Evolutionary conservation across 2,797 vertebrate species (phyloP).

Genomic region (Propithecus perrieri): DNA sequence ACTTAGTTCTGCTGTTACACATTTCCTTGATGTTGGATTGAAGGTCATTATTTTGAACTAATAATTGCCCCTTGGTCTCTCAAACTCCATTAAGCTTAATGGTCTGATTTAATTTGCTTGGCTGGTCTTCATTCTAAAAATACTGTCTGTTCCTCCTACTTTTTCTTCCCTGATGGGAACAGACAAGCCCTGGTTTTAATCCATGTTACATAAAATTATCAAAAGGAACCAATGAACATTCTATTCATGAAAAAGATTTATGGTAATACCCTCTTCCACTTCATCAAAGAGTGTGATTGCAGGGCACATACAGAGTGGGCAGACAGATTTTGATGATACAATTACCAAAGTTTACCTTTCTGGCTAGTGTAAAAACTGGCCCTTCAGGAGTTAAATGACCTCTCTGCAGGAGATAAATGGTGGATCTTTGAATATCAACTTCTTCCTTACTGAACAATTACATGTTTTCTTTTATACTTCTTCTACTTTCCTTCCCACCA

Average conservation of each 20-base stretch:
- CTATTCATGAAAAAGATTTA: constrained; percentile 68
- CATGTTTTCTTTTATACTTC: not conserved
- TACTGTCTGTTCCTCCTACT: constrained; percentile 75
- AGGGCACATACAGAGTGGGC: not conserved
- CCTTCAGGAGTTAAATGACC: not conserved
- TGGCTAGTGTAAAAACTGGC: not conserved
- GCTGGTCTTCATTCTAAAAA: constrained; percentile 79
- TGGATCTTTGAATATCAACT: not conserved
- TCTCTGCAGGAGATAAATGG: not conserved
- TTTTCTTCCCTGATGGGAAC: constrained; percentile 73
- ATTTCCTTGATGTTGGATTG: constrained; percentile 77
- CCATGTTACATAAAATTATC: constrained; percentile 79
- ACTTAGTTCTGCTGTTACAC: constrained; percentile 12
- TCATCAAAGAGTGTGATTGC: not conserved
- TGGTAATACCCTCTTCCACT: not conserved
- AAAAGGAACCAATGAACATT: constrained; percentile 64
- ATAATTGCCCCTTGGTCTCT: constrained; percentile 81
- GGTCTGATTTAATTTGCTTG: constrained; percentile 85
- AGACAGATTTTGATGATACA: not conserved
- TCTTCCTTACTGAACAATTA: not conserved
- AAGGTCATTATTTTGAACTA: constrained; percentile 83
- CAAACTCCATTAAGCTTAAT: constrained; percentile 84
- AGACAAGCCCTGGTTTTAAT: constrained; percentile 82
- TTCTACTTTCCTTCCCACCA: not conserved
- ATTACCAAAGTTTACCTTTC: not conserved